phyloP scores from a whole-genome alignment of 1,140 invertebrate species.

The Drosophila arawakana region DNA sequence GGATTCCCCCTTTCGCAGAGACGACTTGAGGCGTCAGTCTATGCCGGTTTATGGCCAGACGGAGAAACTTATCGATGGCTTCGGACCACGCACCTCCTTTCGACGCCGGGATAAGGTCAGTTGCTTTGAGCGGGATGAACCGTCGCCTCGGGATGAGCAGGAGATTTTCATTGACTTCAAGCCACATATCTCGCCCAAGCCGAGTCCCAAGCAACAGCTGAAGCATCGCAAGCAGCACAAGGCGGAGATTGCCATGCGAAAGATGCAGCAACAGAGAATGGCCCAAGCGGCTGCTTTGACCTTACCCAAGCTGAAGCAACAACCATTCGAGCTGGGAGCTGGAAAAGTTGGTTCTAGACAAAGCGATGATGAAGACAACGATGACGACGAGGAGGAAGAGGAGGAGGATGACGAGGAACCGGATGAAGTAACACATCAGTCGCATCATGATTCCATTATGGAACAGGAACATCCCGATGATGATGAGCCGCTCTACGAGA shows the following conservation, averaged over 20 bases:
- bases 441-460: constrained; percentile 37
- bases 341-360: constrained; percentile 65
- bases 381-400: constrained; percentile 37
- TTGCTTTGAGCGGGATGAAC: constrained; percentile 59
- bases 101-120: constrained; percentile 72
- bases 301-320: constrained; percentile 58
- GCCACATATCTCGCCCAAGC: constrained; percentile 88
- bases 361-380: constrained; percentile 55
- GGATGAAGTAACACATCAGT: constrained; percentile 27
- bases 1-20: constrained; percentile 69
- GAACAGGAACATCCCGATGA: constrained; percentile 53
- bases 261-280: constrained; percentile 69
- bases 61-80: constrained; percentile 77
- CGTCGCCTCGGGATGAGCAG: constrained; percentile 86
- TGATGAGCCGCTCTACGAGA: constrained; percentile 77
- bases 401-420: constrained; percentile 43
- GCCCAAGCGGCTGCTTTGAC: constrained; percentile 67
- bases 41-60: constrained; percentile 81
- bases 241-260: constrained; percentile 70
- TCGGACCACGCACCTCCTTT: constrained; percentile 71
- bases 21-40: constrained; percentile 72
- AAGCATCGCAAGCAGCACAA: constrained; percentile 82
- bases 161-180: constrained; percentile 95
- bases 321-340: constrained; percentile 60
- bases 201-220: constrained; percentile 85